These are phyloP conservation scores for Lepidothrix coronata DNA, from an alignment of 2,113 vertebrate genomes.

Conservation along the genomic window DNA sequence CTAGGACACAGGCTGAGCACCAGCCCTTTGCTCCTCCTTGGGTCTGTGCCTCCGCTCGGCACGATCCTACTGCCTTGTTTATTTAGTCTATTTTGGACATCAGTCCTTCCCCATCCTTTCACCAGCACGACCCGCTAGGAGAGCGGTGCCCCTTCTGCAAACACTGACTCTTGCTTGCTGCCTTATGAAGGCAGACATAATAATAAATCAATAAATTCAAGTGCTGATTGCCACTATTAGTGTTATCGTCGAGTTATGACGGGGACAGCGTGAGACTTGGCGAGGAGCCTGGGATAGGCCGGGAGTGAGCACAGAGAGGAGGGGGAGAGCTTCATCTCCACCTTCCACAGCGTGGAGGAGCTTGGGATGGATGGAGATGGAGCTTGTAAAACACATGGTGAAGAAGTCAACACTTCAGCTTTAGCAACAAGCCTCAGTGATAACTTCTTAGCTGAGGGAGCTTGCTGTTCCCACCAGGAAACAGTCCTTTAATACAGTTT, in stretches of 20 bases:
- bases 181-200: neutral
- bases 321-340: neutral
- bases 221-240: neutral
- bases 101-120: neutral
- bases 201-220: neutral
- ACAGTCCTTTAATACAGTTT: neutral
- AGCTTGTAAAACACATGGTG: neutral
- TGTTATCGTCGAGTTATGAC: fast-evolving
- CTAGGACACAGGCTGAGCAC: neutral
- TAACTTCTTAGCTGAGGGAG: neutral
- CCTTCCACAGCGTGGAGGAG: fast-evolving
- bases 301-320: neutral
- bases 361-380: neutral
- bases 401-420: neutral
- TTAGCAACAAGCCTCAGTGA: neutral
- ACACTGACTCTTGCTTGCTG: fast-evolving
- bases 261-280: neutral
- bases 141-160: neutral
- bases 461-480: neutral
- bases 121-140: fast-evolving
- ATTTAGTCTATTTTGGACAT: neutral
- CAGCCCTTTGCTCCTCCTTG: neutral
- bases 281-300: neutral
- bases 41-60: neutral
- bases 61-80: neutral